Conservation (phyloP, 2,113 vertebrate species). For the Alethe diademata region DNA sequence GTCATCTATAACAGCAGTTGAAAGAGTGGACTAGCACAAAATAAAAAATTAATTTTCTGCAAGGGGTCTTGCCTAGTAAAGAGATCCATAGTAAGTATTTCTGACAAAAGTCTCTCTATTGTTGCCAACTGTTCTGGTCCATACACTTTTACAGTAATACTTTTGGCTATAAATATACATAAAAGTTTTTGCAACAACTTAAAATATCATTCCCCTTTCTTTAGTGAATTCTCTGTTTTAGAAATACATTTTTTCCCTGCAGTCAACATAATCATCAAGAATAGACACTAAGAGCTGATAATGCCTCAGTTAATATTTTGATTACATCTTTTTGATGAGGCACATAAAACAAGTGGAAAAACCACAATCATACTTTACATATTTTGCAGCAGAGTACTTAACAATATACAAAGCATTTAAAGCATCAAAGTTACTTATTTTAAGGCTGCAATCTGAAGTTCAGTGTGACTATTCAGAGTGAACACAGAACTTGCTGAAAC, state of each 20-base stretch:
- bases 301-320: not conserved
- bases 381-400: not conserved
- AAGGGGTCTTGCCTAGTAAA: not conserved
- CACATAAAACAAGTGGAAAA: not conserved
- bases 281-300: not conserved
- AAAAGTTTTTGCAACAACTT: not conserved
- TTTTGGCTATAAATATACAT: not conserved
- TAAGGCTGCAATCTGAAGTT: not conserved
- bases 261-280: not conserved
- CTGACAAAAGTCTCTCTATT: not conserved
- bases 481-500: not conserved
- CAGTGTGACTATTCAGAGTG: not conserved
- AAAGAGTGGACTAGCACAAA: not conserved
- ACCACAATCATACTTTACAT: rapidly evolving
- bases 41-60: not conserved
- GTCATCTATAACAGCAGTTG: not conserved
- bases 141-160: not conserved
- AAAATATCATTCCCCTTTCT: not conserved
- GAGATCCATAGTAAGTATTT: not conserved
- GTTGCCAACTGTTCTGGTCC: not conserved
- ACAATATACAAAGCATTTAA: not conserved
- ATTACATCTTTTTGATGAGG: not conserved
- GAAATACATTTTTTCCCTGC: not conserved
- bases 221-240: not conserved
- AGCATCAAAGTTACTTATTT: not conserved